Conservation (phyloP, 2,888 invertebrate genomes). For the Ennomos erosarius region DNA sequence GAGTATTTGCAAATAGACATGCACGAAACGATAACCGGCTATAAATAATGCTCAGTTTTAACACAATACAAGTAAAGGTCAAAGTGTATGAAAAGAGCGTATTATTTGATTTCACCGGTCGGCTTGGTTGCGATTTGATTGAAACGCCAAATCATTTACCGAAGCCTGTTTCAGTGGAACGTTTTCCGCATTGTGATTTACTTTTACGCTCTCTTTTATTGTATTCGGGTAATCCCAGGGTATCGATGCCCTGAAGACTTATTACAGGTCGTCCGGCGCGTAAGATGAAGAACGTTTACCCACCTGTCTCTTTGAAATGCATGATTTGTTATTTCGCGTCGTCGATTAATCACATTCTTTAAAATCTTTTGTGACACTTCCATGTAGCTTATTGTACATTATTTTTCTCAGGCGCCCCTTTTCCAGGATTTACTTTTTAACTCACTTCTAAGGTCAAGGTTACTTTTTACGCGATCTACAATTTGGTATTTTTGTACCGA, state of each 20-base stretch:
- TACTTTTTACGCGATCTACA: slow-evolving; percentile 12
- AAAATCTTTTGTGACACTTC: slow-evolving; percentile 41
- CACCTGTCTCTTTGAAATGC: slow-evolving; percentile 40
- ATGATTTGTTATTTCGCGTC: slow-evolving; percentile 46
- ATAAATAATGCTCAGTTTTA: slow-evolving; percentile 39
- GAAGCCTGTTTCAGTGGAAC: slow-evolving; percentile 45
- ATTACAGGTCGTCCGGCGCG: slow-evolving; percentile 18
- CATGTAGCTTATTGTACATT: slow-evolving; percentile 43
- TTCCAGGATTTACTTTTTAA: slow-evolving; percentile 11
- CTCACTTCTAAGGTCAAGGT: slow-evolving; percentile 24
- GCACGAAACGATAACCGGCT: slow-evolving; percentile 35
- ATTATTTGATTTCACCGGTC: slow-evolving; percentile 40
- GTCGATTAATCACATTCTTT: slow-evolving; percentile 44
- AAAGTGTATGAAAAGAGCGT: slow-evolving; percentile 41
- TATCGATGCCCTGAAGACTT: slow-evolving; percentile 29
- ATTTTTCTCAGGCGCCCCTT: slow-evolving; percentile 42
- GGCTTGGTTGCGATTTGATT: slow-evolving; percentile 50
- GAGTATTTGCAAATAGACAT: slow-evolving; percentile 36
- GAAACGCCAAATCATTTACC: slow-evolving; percentile 53
- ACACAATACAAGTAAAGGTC: slow-evolving; percentile 41
- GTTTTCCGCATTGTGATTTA: slow-evolving; percentile 50
- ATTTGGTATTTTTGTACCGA: slow-evolving; percentile 5
- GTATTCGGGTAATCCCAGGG: slow-evolving; percentile 42
- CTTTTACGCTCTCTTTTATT: slow-evolving; percentile 46
- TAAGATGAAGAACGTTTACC: slow-evolving; percentile 20